Conservation (phyloP, 2,888 invertebrate species). For the Troilus luridus region DNA sequence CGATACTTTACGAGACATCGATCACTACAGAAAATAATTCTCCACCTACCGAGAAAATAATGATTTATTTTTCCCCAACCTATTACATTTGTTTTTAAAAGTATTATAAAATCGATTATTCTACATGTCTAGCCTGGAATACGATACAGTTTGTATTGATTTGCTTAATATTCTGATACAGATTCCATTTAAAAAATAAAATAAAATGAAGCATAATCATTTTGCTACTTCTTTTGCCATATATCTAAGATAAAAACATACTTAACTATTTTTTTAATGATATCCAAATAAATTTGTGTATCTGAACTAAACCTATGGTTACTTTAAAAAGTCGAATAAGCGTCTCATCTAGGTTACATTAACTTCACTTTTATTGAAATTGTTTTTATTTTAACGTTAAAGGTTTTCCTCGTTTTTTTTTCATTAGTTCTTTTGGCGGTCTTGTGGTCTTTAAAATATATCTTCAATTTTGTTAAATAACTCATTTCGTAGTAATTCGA, state of each 20-base stretch:
- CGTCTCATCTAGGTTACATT: neutral
- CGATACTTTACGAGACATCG: no score
- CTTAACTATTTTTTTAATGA: neutral
- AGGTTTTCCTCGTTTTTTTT: neutral
- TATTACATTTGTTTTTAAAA: no score
- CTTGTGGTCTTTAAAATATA: neutral
- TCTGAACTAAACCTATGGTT: neutral
- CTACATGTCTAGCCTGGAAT: no score
- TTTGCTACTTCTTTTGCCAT: neutral
- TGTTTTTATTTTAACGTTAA: neutral
- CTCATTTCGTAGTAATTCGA: neutral
- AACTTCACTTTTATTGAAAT: neutral
- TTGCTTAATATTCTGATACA: no score
- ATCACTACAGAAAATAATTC: no score
- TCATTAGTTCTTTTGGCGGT: neutral
- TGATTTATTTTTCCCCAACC: no score
- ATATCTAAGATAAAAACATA: no score
- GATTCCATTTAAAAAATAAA: no score
- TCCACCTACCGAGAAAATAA: no score
- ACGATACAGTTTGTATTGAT: no score
- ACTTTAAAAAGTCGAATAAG: neutral
- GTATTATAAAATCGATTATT: no score
- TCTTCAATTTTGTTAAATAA: constrained; percentile 1
- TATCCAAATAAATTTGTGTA: neutral
- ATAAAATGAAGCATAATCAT: neutral